These are phyloP conservation scores for Chorisops tibialis DNA, from an alignment of 2,888 invertebrate species.

Conservation along the genomic window DNA sequence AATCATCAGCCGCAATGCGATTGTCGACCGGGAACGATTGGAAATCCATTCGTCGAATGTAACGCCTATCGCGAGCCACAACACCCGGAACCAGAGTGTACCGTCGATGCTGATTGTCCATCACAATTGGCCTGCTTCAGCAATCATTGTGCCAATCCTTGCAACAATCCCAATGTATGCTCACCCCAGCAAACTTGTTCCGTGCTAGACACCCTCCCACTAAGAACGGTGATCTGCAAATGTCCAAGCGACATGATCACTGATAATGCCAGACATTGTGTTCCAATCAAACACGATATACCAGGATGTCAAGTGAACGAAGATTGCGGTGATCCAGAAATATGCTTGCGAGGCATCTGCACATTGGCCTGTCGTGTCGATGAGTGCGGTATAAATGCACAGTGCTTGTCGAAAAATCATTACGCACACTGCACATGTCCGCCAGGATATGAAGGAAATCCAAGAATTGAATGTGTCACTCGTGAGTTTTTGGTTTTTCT, in stretches of 20 bases:
- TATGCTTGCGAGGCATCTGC: conserved; percentile 73
- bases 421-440: conserved; percentile 76
- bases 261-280: conserved; percentile 70
- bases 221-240: conserved; percentile 81
- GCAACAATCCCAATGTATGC: conserved; percentile 68
- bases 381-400: conserved; percentile 77
- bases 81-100: conserved; percentile 60
- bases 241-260: conserved; percentile 79
- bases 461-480: conserved; percentile 70
- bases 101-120: conserved; percentile 72
- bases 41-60: conserved; percentile 76
- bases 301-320: conserved; percentile 67
- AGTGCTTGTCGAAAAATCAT: conserved; percentile 73
- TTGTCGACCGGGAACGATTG: conserved; percentile 71
- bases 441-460: conserved; percentile 72
- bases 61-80: conserved; percentile 52
- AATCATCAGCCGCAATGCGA: conserved; percentile 75
- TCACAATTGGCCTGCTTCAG: conserved; percentile 74
- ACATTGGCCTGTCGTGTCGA: conserved; percentile 75
- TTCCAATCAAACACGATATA: conserved; percentile 56
- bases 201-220: conserved; percentile 72
- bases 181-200: conserved; percentile 74
- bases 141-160: conserved; percentile 72
- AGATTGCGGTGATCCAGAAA: conserved; percentile 71
- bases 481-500: conserved; percentile 53